These are phyloP conservation scores for Hylia prasina DNA, from an alignment of 2,113 vertebrate genomes.

Conservation along the genomic window DNA sequence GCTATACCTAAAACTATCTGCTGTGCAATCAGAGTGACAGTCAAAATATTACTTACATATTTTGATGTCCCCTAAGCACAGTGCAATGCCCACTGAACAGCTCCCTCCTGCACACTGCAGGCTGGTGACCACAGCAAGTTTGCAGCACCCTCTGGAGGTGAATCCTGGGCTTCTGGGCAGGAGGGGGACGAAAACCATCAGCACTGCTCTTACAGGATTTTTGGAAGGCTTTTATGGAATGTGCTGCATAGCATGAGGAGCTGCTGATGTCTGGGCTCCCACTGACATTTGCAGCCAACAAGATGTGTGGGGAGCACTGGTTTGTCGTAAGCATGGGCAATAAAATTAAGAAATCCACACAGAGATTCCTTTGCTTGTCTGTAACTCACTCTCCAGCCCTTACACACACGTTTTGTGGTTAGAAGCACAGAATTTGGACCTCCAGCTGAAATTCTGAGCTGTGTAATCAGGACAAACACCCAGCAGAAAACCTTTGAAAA, in stretches of 20 bases:
- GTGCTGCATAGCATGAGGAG: accelerated
- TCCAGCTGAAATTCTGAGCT: not conserved
- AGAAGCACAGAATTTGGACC: not conserved
- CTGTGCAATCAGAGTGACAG: not conserved
- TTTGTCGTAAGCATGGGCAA: not conserved
- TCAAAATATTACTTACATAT: not conserved
- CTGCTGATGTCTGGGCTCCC: not conserved
- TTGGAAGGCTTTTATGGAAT: not conserved
- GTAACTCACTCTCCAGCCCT: not conserved
- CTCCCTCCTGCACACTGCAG: not conserved
- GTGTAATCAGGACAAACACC: not conserved
- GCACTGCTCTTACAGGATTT: not conserved
- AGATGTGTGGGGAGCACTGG: not conserved
- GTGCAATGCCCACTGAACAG: not conserved
- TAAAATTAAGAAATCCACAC: not conserved
- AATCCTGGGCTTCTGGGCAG: not conserved
- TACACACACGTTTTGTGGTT: accelerated
- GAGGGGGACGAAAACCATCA: not conserved
- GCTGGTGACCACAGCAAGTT: conserved; percentile 19
- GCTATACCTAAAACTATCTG: not conserved
- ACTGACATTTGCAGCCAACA: not conserved
- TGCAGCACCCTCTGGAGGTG: conserved; percentile 59
- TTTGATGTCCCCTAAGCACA: not conserved
- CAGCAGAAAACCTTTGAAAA: not conserved
- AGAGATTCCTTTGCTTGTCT: not conserved